Percentiles rank a stretch among this genome's conserved stretches.
phyloP scores from a whole-genome alignment of 2,113 vertebrate species.

The Tragelaphus scriptus region DNA sequence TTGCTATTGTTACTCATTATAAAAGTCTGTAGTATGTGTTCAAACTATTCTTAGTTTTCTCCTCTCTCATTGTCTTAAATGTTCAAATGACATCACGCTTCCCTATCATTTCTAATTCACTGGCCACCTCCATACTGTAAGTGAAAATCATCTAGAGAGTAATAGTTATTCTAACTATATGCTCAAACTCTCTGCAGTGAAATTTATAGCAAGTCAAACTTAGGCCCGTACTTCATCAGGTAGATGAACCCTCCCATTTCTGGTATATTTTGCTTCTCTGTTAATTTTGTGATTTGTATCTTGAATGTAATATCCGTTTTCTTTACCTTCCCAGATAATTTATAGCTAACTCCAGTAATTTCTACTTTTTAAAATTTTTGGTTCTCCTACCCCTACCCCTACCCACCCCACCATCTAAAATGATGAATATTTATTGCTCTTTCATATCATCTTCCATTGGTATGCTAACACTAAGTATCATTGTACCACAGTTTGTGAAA shows the following conservation, averaged over 20 bases:
- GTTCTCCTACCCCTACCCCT: not conserved
- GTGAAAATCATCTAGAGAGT: not conserved
- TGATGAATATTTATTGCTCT: not conserved
- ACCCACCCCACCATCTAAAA: not conserved
- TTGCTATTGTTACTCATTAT: not conserved
- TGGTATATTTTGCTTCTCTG: not conserved
- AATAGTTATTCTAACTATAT: not conserved
- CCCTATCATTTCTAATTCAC: not conserved
- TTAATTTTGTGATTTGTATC: not conserved
- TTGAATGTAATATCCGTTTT: not conserved
- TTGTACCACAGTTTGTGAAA: not conserved
- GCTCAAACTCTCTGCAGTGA: not conserved
- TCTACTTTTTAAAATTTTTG: not conserved
- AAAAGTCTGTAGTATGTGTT: not conserved
- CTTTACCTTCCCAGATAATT: not conserved
- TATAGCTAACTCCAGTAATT: not conserved
- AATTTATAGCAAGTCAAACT: not conserved
- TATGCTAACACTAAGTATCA: not conserved
- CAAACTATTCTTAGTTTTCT: not conserved
- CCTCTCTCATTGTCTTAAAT: not conserved
- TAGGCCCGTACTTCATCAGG: not conserved
- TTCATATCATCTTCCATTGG: not conserved
- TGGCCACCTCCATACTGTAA: not conserved
- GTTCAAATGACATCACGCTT: not conserved
- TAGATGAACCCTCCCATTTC: not conserved